Base-by-base conservation (phyloP, 2,113 vertebrate genomes). In the Lates calcarifer region DNA sequence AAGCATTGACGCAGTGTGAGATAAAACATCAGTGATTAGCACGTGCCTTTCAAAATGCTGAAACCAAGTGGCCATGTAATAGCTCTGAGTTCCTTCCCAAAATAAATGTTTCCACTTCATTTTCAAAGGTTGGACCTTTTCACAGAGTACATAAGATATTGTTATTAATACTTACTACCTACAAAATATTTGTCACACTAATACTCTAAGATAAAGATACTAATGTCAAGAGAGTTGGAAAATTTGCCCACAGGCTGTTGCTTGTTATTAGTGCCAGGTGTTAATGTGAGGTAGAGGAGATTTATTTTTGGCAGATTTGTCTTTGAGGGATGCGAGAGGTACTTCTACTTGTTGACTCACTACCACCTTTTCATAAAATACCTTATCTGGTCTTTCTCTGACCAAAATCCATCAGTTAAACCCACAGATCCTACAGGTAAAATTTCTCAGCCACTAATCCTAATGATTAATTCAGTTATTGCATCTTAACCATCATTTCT, bases 381-480 rank as follows among this genome's bases (percentile, higher is more conserved):
- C 39, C 29, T 80, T 28, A 43, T n/a, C 66, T 12, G 3, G 8
- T 55, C 22, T 63, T 58, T 39, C 6, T 31, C 56, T 70, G 11
- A 62, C 24, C 28, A 11, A 10, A 55, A n/a, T 26, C 28, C 31
- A 69, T 64, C 29, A 51, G 35, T 63, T 77, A 37, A 81, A 70
- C 39, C n/a, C 49, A 70, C 15, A 60, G 55, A 74, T 63, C 31
- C 20, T 51, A 15, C n/a, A 73, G 70, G 75, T 72, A 17, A 77
- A 78, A 41, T 41, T 60, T 82, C 56, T 78, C 73, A 26, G 29
- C 64, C 61, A 56, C n/a, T n/a, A 28, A 64, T 33, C 24, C n/a
- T 9, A 3, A 35, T 84, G 53, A 84, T 74, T 71, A 37, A 70
- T 82, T 68, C n/a, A 55, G 22, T 47, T 43, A 64, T 83, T 53